Evolutionary conservation across 1,140 invertebrate genomes (phyloP), one percentile per base, ranked within the genome.

Genomic region (Orchesella cincta): DNA sequence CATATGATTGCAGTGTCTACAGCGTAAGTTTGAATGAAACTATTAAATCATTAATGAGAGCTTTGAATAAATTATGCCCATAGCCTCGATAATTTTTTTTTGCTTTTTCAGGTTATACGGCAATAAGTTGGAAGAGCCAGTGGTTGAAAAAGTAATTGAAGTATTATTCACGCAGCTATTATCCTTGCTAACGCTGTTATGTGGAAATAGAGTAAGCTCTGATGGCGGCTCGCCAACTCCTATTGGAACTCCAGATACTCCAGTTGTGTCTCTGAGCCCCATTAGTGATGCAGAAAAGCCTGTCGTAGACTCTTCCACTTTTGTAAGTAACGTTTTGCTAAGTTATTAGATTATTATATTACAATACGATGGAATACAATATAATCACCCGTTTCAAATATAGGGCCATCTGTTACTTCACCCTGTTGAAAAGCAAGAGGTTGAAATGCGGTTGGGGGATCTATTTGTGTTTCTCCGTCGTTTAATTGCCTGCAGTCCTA

Each of bases 391-490:
- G n/a, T n/a, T n/a, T n/a, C n/a, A n/a, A n/a, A n/a, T n/a, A n/a
- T n/a, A n/a, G n/a, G n/a, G n/a, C n/a, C n/a, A n/a, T n/a, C n/a
- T n/a, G n/a, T n/a, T n/a, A n/a, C n/a, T n/a, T n/a, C n/a, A n/a
- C n/a, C 78, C 82, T 23, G 46, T 71, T n/a, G 79, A 80, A n/a
- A 78, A 77, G 31, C 73, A 76, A 74, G 81, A 82, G 29, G 76
- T 82, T 35, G 84, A 85, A 79, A 81, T 83, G 33, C 83, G 82
- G 75, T 80, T 90, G 3, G 89, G 88, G 12, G 88, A 90, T 82
- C 88, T 89, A 78, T 83, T 91, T 5, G 86, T 90, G 20, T 89
- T 90, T 82, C 83, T 90, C 5, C 83, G 88, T 52, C 85, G 87
- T 20, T 84, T 90, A 26, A 86, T 87, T 28, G 86, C 86, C 0